These are phyloP conservation scores for Pygoscelis antarcticus DNA, from an alignment of 2,113 vertebrate genomes.

Conservation along the genomic window DNA sequence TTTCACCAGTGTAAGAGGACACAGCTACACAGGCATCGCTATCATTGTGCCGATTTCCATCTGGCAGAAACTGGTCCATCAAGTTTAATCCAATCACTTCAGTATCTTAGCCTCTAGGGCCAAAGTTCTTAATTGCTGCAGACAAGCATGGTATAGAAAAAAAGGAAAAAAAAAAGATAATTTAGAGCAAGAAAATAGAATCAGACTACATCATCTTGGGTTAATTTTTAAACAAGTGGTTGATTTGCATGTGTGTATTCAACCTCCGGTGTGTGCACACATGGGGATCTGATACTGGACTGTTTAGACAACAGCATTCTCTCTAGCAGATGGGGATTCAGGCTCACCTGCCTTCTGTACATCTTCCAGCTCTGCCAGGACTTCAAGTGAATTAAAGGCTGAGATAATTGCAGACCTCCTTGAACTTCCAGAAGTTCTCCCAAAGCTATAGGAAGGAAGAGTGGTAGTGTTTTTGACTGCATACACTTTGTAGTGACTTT, in stretches of 20 bases:
- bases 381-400: not conserved
- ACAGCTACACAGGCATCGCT: not conserved
- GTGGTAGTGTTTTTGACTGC: not conserved
- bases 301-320: not conserved
- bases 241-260: not conserved
- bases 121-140: not conserved
- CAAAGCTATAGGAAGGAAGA: not conserved
- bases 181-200: not conserved
- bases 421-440: not conserved
- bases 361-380: not conserved
- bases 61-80: not conserved
- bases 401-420: not conserved
- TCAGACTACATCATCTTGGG: not conserved
- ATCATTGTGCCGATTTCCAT: not conserved
- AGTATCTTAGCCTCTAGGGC: not conserved
- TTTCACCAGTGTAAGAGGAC: not conserved
- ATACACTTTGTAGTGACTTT: not conserved
- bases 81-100: not conserved
- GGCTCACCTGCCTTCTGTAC: not conserved
- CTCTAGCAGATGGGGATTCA: not conserved
- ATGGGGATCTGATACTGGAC: not conserved
- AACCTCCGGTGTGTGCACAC: not conserved
- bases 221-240: not conserved
- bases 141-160: not conserved
- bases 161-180: not conserved